A percentile compares a stretch with the other conserved stretches of the same genome.
phyloP scores from a whole-genome alignment of 2,797 vertebrate genomes.

The Myiothlypis chrysogaster region DNA sequence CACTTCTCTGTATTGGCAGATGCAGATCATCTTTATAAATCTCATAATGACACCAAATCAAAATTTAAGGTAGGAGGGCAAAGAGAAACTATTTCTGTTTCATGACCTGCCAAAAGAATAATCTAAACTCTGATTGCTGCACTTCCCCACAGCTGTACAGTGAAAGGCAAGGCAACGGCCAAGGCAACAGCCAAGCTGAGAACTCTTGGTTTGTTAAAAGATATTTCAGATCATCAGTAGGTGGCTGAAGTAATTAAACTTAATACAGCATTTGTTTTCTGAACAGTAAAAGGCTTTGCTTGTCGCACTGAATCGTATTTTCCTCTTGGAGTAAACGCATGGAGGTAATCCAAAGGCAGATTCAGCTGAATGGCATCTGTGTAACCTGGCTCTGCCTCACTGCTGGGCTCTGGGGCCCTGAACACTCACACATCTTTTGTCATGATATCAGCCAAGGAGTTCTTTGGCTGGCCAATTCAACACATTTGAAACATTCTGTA shows the following conservation, averaged over 20 bases:
- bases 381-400: not conserved
- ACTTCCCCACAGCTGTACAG: not conserved
- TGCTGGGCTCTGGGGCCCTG: not conserved
- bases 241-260: not conserved
- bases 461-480: not conserved
- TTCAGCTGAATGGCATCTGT: not conserved
- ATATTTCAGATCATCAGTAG: not conserved
- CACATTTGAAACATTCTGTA: not conserved
- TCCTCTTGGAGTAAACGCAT: not conserved
- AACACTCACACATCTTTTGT: not conserved
- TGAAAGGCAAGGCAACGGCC: not conserved
- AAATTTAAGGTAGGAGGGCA: not conserved
- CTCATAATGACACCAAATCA: not conserved
- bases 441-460: not conserved
- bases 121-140: not conserved
- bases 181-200: not conserved
- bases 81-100: not conserved
- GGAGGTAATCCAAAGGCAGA: constrained; percentile 2
- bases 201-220: not conserved
- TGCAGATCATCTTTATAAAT: not conserved
- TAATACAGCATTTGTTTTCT: not conserved
- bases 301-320: not conserved
- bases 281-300: not conserved
- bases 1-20: not conserved
- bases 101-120: not conserved